phyloP scores from a whole-genome alignment of 2,888 invertebrate genomes.

The Dinocampus coccinellae region DNA sequence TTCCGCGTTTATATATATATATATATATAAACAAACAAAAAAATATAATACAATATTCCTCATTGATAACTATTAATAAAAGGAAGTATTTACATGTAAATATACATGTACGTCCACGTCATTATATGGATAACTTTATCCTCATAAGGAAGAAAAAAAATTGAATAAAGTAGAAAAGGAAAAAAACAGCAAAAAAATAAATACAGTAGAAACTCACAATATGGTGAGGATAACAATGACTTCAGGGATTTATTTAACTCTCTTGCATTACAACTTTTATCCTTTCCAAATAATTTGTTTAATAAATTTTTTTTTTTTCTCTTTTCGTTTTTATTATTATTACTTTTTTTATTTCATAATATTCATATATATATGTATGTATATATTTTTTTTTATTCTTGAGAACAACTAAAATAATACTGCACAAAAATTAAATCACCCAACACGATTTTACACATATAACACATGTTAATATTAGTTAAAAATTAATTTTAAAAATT shows the following conservation, averaged over 20 bases:
- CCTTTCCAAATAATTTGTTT: conserved; percentile 4
- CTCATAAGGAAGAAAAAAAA: not conserved
- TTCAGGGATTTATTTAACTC: conserved; percentile 5
- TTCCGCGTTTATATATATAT: too few species aligned
- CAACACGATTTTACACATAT: not conserved
- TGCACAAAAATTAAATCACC: not conserved
- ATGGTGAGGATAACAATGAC: conserved; percentile 24
- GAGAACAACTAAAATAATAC: not conserved
- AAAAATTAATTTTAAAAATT: not conserved
- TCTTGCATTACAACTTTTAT: not conserved
- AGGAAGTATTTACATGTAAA: too few species aligned
- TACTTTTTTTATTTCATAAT: too few species aligned
- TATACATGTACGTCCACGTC: too few species aligned
- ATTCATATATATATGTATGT: too few species aligned
- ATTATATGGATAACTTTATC: not conserved
- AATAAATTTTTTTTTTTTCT: not conserved
- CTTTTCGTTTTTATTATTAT: not conserved
- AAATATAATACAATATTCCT: too few species aligned
- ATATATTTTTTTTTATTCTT: not conserved
- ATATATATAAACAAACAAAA: too few species aligned
- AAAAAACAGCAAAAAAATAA: too few species aligned
- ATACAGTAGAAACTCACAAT: conserved; percentile 23
- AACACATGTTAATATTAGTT: not conserved
- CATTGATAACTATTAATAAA: too few species aligned
- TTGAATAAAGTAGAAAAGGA: too few species aligned